Evolutionary conservation across 2,113 vertebrate species (phyloP), one percentile per base, ranked within the genome.

Genomic region (Carlito syrichta): DNA sequence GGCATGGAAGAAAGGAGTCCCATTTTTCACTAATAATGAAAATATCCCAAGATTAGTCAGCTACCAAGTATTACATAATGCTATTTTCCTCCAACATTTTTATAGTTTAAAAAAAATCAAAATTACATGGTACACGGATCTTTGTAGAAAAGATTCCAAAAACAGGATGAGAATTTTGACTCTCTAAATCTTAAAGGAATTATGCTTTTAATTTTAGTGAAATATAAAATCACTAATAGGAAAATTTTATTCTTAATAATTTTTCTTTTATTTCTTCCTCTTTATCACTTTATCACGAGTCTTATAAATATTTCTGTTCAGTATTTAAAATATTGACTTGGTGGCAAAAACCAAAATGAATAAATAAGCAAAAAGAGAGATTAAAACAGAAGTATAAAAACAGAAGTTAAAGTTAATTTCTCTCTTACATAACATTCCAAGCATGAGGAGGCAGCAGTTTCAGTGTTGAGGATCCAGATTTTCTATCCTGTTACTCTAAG

Each of bases 11-110:
- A 82, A 92, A 71, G 38, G 43, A 82, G 38, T 73, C 60, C 69
- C 13, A 76, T 74, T 96, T 96, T 92, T 95, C 48, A 94, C 32
- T 86, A 96, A 48, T 92, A 83, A 96, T 52, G 86, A 85, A 96
- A 82, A 78, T 90, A 86, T n/a, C 48, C 54, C 62, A 54, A 79
- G 68, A 93, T 93, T 58, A 95, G 52, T 89, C 71, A 97, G 60
- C 60, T 91, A 82, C 45, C 54, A 86, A 92, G 25, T 68, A 76
- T 71, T 90, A 35, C 48, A 69, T 68, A 58, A 74, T 69, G 43
- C 12, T 85, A 71, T 83, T 96, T 94, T 93, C 48, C 66, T 71
- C 40, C 19, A 94, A n/a, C 14, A 3, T 92, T 95, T 85, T 91
- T 7, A n/a, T n/a, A 69, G 25, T 74, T 35, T 38, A 66, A 85